These are phyloP conservation scores for Drosophila pandora DNA, from an alignment of 1,140 invertebrate species.

Conservation along the genomic window DNA sequence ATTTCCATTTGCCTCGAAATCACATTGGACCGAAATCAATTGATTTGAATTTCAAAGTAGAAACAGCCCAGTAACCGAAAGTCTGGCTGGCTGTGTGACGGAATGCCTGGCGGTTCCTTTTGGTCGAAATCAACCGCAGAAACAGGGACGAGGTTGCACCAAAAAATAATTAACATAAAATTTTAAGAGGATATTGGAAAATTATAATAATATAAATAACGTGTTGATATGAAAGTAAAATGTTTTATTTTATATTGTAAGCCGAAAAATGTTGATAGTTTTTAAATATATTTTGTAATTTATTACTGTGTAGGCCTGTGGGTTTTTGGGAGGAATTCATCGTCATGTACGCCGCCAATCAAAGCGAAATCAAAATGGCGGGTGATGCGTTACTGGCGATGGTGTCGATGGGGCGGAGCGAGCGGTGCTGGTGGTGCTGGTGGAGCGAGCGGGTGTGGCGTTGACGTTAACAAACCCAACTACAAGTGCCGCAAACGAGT, in stretches of 20 bases:
- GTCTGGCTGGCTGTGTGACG: slow-evolving; percentile 8
- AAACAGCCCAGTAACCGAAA: slow-evolving; percentile 7
- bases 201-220: too few species aligned
- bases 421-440: background rate
- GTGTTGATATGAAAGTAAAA: too few species aligned
- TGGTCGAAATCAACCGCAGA: slow-evolving; percentile 56
- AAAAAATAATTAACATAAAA: background rate
- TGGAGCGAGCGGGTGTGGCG: slow-evolving; percentile 17
- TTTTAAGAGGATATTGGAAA: too few species aligned
- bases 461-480: slow-evolving; percentile 77
- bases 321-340: slow-evolving; percentile 23
- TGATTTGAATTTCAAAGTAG: slow-evolving; percentile 80
- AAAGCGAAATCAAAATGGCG: slow-evolving; percentile 73
- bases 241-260: background rate
- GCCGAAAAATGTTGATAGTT: background rate
- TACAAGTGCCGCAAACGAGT: slow-evolving; percentile 73
- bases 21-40: slow-evolving; percentile 77
- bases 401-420: slow-evolving; percentile 13
- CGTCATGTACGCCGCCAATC: slow-evolving; percentile 77
- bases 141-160: slow-evolving; percentile 21
- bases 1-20: slow-evolving; percentile 80
- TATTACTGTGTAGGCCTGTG: slow-evolving; percentile 7
- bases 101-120: slow-evolving; percentile 11
- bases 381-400: slow-evolving; percentile 35
- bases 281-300: background rate